phyloP scores from a whole-genome alignment of 2,797 vertebrate species.

The Diplodus sargus region DNA sequence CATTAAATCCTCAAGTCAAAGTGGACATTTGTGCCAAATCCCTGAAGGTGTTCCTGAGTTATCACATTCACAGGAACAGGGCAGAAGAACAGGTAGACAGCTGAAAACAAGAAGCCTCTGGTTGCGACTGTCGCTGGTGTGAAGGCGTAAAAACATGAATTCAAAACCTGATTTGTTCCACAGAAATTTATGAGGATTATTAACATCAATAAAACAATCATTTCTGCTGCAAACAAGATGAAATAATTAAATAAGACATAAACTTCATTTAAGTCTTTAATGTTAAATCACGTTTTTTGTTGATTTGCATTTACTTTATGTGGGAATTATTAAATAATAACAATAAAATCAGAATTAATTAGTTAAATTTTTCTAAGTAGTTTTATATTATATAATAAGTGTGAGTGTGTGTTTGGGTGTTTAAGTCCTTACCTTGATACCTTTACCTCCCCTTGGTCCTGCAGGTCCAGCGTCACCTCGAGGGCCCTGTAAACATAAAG shows the following conservation, averaged over 20 bases:
- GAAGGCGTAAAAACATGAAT: background rate
- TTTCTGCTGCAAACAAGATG: background rate
- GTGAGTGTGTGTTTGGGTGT: background rate
- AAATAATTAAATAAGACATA: background rate
- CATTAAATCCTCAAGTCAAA: too few relatives aligned
- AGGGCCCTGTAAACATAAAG: constrained; percentile 67
- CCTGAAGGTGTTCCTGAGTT: too few relatives aligned
- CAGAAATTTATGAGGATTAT: background rate
- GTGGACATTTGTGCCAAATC: too few relatives aligned
- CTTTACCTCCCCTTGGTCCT: constrained; percentile 75
- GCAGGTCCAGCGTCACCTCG: constrained; percentile 68
- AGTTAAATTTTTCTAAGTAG: too few relatives aligned
- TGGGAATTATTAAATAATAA: background rate
- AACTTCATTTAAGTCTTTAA: background rate
- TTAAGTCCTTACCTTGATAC: constrained; percentile 76
- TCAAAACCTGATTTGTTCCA: background rate
- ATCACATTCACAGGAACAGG: too few relatives aligned
- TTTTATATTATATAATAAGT: background rate
- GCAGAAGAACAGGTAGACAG: too few relatives aligned
- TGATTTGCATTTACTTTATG: background rate
- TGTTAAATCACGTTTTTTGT: too few relatives aligned
- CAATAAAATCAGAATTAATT: background rate
- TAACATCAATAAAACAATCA: background rate
- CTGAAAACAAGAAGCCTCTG: too few relatives aligned
- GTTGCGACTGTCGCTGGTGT: too few relatives aligned